Conservation (phyloP, 1,140 invertebrate genomes). For the Aplysia californica region DNA sequence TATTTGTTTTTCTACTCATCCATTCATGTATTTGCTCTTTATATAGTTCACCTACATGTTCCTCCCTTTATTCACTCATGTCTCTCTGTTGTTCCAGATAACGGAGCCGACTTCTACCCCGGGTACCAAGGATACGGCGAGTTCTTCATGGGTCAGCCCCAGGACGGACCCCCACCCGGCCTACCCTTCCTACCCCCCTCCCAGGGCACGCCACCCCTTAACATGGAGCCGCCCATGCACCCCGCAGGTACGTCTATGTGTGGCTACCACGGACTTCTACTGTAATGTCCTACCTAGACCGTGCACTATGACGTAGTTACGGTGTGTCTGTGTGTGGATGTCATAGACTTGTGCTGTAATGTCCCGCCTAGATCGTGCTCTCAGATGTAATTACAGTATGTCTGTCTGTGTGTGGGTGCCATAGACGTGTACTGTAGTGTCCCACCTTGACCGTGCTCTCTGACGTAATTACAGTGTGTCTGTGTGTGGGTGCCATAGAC, state of each 20-base stretch:
- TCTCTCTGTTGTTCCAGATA: conserved; percentile 73
- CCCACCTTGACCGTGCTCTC: background rate
- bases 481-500: too few relatives aligned
- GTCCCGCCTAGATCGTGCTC: too few relatives aligned
- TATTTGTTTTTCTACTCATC: background rate
- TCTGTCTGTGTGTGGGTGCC: background rate
- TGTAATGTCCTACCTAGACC: background rate
- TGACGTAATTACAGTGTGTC: too few relatives aligned
- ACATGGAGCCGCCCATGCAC: conserved; percentile 41
- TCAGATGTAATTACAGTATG: too few relatives aligned
- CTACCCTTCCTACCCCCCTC: conserved; percentile 74
- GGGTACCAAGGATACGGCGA: conserved; percentile 84
- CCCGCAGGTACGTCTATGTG: conserved; percentile 9
- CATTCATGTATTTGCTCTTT: background rate
- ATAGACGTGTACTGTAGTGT: background rate
- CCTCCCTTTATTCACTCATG: background rate
- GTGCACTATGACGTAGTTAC: too few relatives aligned
- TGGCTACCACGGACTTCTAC: background rate
- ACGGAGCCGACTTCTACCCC: conserved; percentile 84
- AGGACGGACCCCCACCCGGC: conserved; percentile 36
- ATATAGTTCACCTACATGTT: background rate
- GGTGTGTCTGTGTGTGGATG: too few relatives aligned
- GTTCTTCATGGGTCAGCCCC: conserved; percentile 80
- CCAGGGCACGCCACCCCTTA: conserved; percentile 46
- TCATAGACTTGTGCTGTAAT: too few relatives aligned